Percentiles rank a stretch among this genome's conserved stretches.
These are phyloP conservation scores for Alouatta palliata DNA, from an alignment of 2,113 vertebrate genomes.

Conservation along the genomic window DNA sequence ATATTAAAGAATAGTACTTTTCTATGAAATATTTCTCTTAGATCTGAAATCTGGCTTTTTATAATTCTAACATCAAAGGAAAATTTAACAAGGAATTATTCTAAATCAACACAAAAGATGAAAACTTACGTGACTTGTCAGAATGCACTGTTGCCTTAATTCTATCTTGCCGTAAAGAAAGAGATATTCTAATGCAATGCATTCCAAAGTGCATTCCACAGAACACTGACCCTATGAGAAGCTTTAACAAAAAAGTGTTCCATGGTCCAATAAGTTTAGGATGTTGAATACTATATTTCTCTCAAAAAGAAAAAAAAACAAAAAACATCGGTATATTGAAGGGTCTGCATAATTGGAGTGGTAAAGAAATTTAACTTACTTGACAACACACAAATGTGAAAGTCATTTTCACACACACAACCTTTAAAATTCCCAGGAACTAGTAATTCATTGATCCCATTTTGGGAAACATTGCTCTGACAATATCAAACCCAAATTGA, in stretches of 20 bases:
- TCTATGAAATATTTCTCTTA: conserved; percentile 31
- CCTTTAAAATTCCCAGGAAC: not conserved
- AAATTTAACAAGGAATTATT: conserved; percentile 37
- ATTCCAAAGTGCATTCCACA: not conserved
- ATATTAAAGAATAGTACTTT: conserved; percentile 15
- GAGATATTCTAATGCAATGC: not conserved
- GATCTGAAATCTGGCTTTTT: conserved; percentile 18
- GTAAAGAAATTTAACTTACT: not conserved
- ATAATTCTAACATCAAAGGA: conserved; percentile 14
- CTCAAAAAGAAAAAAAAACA: not conserved
- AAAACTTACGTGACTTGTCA: conserved; percentile 11
- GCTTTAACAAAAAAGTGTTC: not conserved
- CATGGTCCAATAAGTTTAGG: not conserved
- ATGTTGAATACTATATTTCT: not conserved
- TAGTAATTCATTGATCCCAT: not conserved
- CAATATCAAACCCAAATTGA: not conserved
- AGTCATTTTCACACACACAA: not conserved
- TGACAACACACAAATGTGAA: not conserved
- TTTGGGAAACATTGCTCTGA: not conserved
- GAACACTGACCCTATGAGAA: not conserved
- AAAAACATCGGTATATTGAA: not conserved
- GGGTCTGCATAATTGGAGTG: not conserved
- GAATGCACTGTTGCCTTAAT: not conserved
- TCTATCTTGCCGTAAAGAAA: not conserved
- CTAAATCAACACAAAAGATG: conserved; percentile 1